A percentile compares a stretch with the other conserved stretches of the same genome.
Evolutionary conservation across 2,888 invertebrate genomes (phyloP).

Genomic region (Scaptomyza flava): DNA sequence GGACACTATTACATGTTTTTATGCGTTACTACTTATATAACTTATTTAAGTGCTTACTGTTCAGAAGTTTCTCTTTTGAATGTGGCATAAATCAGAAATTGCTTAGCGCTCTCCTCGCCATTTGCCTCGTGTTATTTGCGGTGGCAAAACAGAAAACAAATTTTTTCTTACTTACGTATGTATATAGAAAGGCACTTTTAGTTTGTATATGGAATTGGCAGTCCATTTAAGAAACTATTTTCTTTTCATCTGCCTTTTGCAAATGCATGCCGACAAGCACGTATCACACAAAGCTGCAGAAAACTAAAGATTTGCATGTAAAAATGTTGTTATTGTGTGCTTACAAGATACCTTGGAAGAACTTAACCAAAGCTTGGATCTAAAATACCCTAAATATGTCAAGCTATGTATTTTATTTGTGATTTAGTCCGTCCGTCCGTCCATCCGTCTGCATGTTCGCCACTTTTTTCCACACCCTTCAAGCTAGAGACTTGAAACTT

Average conservation of each 20-base stretch:
- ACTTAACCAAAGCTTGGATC: background rate
- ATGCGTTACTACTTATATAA: slow-evolving; percentile 50
- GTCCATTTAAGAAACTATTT: slow-evolving; percentile 64
- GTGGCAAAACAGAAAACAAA: slow-evolving; percentile 18
- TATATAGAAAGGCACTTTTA: background rate
- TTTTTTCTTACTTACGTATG: slow-evolving; percentile 1
- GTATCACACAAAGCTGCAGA: slow-evolving; percentile 44
- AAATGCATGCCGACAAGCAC: slow-evolving; percentile 46
- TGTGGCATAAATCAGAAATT: slow-evolving; percentile 56
- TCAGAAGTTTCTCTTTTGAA: slow-evolving; percentile 35
- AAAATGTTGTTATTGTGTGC: background rate
- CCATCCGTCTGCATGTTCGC: too few relatives aligned
- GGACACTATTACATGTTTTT: background rate
- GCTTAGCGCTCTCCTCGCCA: slow-evolving; percentile 1
- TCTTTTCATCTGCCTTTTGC: slow-evolving; percentile 63
- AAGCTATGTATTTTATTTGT: too few relatives aligned
- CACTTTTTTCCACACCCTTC: too few relatives aligned
- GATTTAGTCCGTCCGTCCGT: too few relatives aligned
- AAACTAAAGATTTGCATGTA: slow-evolving; percentile 9
- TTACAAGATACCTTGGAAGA: background rate
- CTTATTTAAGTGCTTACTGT: slow-evolving; percentile 55
- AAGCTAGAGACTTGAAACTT: too few relatives aligned
- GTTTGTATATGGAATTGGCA: slow-evolving; percentile 43
- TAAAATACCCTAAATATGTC: slow-evolving; percentile 2
- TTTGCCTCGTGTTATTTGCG: background rate